Evolutionary conservation across 53 echinoderm and acorn worm genomes (phyloP).

Genomic region (Stichopus horrens): DNA sequence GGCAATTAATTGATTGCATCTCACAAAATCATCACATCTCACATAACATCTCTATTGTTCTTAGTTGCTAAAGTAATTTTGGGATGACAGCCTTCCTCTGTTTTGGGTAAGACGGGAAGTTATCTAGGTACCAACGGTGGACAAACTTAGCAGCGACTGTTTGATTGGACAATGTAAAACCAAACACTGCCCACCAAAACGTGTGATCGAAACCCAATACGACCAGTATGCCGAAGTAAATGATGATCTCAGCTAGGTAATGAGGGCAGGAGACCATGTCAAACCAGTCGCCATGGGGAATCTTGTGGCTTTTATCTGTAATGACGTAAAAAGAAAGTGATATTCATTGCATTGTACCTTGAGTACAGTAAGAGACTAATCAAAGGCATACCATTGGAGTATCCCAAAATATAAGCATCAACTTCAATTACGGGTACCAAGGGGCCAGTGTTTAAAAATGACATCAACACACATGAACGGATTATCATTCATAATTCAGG

Average conservation of each 20-base stretch:
- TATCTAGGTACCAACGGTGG: conserved; percentile 76
- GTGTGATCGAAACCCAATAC: conserved; percentile 68
- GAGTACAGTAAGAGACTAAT: too few species aligned
- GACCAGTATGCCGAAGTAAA: conserved; percentile 63
- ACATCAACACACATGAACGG: too few species aligned
- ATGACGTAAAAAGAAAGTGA: background rate
- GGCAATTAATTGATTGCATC: too few species aligned
- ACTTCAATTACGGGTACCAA: too few species aligned
- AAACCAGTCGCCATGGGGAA: conserved; percentile 95
- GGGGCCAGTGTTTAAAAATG: too few species aligned
- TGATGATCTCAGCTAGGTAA: conserved; percentile 84
- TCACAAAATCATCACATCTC: too few species aligned
- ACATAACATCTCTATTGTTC: too few species aligned
- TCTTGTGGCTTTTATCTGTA: conserved; percentile 64
- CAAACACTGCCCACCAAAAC: conserved; percentile 64
- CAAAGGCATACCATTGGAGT: too few species aligned
- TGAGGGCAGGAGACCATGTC: conserved; percentile 89
- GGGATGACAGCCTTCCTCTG: conserved; percentile 79
- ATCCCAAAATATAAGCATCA: too few species aligned
- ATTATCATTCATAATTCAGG: too few species aligned
- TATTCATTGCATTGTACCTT: background rate
- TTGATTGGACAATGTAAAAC: conserved; percentile 79
- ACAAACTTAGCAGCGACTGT: conserved; percentile 57
- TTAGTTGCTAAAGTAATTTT: conserved; percentile 48
- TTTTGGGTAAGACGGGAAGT: conserved; percentile 81